Percentiles rank a stretch among this genome's conserved stretches.
Conservation (phyloP, 2,797 vertebrate genomes). For the Melanotaenia maccullochi region DNA sequence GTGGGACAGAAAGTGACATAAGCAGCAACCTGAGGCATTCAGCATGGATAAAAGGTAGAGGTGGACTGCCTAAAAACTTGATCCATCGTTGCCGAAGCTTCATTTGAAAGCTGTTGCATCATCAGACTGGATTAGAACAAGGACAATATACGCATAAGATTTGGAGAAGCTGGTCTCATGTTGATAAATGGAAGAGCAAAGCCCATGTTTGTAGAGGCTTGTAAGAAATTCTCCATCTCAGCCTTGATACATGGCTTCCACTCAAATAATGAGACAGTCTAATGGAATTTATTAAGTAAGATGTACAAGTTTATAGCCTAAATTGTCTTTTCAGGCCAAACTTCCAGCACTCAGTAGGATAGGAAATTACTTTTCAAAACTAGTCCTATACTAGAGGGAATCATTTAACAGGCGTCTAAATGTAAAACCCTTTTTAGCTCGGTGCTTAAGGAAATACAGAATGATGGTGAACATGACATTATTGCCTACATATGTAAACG, state of each 20-base stretch:
- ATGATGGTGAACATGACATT: constrained; percentile 27
- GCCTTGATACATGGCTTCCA: constrained; percentile 3
- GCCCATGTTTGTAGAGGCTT: background rate
- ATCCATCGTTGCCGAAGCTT: background rate
- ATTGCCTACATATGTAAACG: constrained; percentile 51
- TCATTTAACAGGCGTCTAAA: background rate
- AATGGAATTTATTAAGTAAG: background rate
- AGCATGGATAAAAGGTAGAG: background rate
- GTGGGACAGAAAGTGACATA: background rate
- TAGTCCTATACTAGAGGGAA: background rate
- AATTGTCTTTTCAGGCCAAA: background rate
- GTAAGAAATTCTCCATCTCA: background rate
- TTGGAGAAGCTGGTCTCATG: background rate
- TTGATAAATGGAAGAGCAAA: background rate
- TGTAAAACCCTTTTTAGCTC: constrained; percentile 9
- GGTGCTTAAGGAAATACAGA: constrained; percentile 29
- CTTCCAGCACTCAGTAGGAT: background rate
- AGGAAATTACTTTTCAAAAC: background rate
- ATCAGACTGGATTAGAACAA: background rate
- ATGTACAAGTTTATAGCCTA: background rate
- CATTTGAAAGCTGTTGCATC: background rate
- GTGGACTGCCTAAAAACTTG: background rate
- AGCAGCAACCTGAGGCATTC: background rate
- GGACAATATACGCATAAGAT: background rate
- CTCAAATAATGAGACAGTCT: background rate